Percentiles rank a stretch among this genome's conserved stretches.
phyloP scores from a whole-genome alignment of 2,888 invertebrate genomes.

The Xestia sexstrigata region DNA sequence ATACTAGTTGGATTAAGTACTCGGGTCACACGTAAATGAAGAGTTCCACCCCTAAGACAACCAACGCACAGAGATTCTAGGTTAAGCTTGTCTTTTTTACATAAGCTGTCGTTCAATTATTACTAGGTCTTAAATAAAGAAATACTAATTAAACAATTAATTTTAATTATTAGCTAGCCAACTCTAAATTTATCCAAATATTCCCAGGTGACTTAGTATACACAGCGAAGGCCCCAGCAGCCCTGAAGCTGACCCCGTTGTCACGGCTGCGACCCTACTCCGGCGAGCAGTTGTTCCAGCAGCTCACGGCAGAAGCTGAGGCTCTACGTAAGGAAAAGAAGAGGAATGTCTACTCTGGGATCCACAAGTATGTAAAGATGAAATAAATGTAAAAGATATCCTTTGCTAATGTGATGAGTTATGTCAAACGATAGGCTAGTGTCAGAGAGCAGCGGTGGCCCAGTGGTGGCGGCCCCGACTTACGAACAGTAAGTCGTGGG shows the following conservation, averaged over 20 bases:
- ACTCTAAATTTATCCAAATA: neutral
- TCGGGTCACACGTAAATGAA: neutral
- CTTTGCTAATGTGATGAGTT: neutral
- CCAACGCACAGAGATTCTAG: neutral
- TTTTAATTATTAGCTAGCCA: neutral
- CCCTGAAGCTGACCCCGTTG: slow-evolving; percentile 93
- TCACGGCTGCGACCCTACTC: slow-evolving; percentile 91
- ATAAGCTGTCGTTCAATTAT: neutral
- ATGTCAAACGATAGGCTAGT: too few relatives aligned
- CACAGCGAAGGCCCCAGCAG: slow-evolving; percentile 92
- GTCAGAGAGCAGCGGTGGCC: too few relatives aligned
- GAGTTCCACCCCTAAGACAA: neutral
- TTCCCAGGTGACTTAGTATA: slow-evolving; percentile 91
- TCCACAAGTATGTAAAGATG: slow-evolving; percentile 91
- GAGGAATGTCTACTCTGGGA: slow-evolving; percentile 94
- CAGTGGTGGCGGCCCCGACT: too few relatives aligned
- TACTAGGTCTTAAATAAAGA: too few relatives aligned
- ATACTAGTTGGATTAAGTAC: neutral
- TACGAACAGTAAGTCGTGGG: too few relatives aligned
- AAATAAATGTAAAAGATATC: neutral
- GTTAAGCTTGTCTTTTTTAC: neutral
- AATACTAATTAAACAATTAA: too few relatives aligned
- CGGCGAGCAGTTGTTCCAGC: slow-evolving; percentile 92
- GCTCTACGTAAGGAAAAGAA: slow-evolving; percentile 95
- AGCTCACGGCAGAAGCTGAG: slow-evolving; percentile 94